These are phyloP conservation scores for Zootermopsis nevadensis DNA, from an alignment of 2,888 invertebrate genomes.

Conservation along the genomic window DNA sequence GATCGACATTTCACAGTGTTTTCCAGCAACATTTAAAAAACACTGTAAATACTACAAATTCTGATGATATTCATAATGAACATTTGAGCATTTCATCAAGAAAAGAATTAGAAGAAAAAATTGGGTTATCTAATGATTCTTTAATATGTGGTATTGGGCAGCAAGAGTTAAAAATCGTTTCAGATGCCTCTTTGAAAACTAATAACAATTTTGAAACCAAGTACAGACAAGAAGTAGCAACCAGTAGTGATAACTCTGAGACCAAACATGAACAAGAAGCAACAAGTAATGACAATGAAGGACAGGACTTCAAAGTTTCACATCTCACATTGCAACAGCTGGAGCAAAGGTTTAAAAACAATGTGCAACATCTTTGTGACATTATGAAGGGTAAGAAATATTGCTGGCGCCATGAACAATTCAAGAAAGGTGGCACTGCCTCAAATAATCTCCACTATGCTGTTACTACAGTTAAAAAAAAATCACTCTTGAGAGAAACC, in stretches of 20 bases:
- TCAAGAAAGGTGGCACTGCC: not conserved
- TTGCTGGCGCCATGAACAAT: not conserved
- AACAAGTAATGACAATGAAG: not conserved
- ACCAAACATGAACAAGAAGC: not conserved
- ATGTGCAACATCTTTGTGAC: not conserved
- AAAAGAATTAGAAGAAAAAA: not conserved
- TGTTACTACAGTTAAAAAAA: not conserved
- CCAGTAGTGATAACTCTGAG: no score
- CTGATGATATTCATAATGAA: no score
- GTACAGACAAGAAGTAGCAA: no score
- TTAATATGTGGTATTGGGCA: not conserved
- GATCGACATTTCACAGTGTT: no score
- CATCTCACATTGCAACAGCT: not conserved
- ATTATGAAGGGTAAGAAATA: not conserved
- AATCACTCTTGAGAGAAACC: not conserved
- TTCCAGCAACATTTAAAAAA: no score
- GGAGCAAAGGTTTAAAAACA: not conserved
- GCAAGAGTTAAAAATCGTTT: not conserved
- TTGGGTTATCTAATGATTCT: not conserved
- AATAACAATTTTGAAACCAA: not conserved
- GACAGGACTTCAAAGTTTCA: not conserved
- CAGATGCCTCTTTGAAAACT: not conserved
- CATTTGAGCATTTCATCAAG: not conserved
- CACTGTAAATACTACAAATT: no score
- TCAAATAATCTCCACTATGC: not conserved